These are phyloP conservation scores for Machaerirhynchus nigripectus DNA, from an alignment of 2,113 vertebrate genomes.

Conservation along the genomic window DNA sequence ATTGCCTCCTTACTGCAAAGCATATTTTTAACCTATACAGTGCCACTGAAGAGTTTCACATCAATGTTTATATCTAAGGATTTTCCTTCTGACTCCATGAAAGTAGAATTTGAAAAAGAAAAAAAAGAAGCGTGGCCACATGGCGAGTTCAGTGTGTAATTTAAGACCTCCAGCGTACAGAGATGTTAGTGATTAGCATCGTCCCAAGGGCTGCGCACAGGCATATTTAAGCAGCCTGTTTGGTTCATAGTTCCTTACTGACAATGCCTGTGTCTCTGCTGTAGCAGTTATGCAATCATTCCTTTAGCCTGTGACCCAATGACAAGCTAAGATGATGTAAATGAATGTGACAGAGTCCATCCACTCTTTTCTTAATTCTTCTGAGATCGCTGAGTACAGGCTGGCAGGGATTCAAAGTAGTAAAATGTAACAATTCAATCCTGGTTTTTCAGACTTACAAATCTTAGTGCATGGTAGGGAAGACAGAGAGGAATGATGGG, in stretches of 20 bases:
- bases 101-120: not conserved
- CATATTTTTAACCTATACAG: not conserved
- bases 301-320: not conserved
- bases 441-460: not conserved
- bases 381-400: not conserved
- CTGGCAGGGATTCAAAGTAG: not conserved
- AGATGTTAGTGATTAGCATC: not conserved
- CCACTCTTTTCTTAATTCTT: conserved; percentile 26
- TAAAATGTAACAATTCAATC: not conserved
- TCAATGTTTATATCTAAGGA: not conserved
- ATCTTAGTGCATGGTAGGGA: not conserved
- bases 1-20: not conserved
- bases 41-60: not conserved
- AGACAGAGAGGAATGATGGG: not conserved
- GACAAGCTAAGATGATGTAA: not conserved
- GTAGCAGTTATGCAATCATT: not conserved
- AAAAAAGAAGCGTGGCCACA: not conserved
- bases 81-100: not conserved
- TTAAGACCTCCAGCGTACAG: not conserved
- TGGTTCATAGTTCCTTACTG: not conserved
- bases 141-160: not conserved
- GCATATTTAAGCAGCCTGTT: not conserved
- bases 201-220: not conserved
- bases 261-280: not conserved
- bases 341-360: not conserved